Base-by-base conservation (phyloP, 2,113 vertebrate genomes). In the Odocoileus hemionus region DNA sequence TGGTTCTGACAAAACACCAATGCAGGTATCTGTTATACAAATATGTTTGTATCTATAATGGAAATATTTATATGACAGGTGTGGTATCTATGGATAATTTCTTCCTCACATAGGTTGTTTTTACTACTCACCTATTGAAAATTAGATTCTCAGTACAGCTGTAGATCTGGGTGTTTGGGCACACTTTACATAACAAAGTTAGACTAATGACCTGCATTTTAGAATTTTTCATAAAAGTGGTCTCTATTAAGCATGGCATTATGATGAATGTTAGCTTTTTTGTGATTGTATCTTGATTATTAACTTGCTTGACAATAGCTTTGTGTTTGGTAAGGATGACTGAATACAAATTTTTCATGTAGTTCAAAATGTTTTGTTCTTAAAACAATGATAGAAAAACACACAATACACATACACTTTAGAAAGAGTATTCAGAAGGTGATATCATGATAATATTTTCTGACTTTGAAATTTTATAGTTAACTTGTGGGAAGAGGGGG, bases 291-390 rank as follows among this genome's bases (percentile, higher is more conserved):
- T 67, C 55, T 85, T 90, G 13, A 83, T 74, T 61, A 50, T 70
- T 96, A 85, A 90, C 25, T 93, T 92, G 25, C 67, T 91, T 47
- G n/a, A 36, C 52, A 70, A 4, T 79, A 39, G 19, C 26, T 86
- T 47, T 93, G 5, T 96, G 57, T 11, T 93, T 92, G 60, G 52
- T 52, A 95, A 76, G 33, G 90, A 80, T 70, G 36, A 92, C 39
- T 89, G 19, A 93, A 70, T 19, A 47, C 28, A 6, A 84, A 80
- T 91, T 97, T 94, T 94, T 92, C 67, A 64, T 57, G 36, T 43
- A 89, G 47, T 93, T 93, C 85, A 91, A 95, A 84, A 91, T 86
- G 43, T 52, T 92, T 55, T 87, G 11, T 93, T 89, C 79, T 95
- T 95, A 82, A 2, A 94, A 64, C 60, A 70, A 28, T 89, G 23